These are phyloP conservation scores for Zeuzera pyrina DNA, from an alignment of 2,888 invertebrate species.

Conservation along the genomic window DNA sequence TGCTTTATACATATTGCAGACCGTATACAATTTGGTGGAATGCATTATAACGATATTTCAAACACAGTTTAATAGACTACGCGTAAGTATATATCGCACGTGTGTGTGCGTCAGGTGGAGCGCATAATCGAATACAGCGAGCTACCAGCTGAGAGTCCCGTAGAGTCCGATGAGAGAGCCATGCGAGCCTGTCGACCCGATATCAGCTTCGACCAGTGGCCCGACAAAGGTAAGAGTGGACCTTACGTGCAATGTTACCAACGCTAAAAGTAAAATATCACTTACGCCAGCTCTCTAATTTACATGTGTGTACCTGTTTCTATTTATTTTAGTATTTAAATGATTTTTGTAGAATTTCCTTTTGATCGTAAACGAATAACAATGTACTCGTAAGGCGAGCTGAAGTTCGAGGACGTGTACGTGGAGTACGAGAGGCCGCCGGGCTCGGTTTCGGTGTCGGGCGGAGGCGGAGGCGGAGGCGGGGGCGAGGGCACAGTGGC, in stretches of 20 bases:
- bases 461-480: slow-evolving; percentile 10
- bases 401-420: slow-evolving; percentile 52
- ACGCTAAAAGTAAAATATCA: no score
- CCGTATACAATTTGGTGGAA: no score
- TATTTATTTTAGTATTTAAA: neutral
- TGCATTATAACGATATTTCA: no score
- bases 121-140: slow-evolving; percentile 86
- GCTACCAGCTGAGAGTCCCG: slow-evolving; percentile 74
- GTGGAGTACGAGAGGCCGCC: slow-evolving; percentile 56
- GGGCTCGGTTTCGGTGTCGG: slow-evolving; percentile 19
- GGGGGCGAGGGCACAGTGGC: slow-evolving; percentile 39
- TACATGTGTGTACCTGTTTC: no score
- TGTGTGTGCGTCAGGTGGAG: slow-evolving; percentile 63
- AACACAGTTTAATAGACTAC: neutral
- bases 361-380: neutral
- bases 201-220: slow-evolving; percentile 56
- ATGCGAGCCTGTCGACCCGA: slow-evolving; percentile 46
- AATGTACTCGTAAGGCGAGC: slow-evolving; percentile 39
- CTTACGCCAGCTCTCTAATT: no score
- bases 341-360: neutral
- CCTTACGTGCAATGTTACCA: neutral
- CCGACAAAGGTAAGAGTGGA: slow-evolving; percentile 38
- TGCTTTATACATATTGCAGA: no score
- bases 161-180: slow-evolving; percentile 56
- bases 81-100: neutral